Evolutionary conservation across 2,797 vertebrate genomes (phyloP).

Genomic region (Jordanella pulchra): DNA sequence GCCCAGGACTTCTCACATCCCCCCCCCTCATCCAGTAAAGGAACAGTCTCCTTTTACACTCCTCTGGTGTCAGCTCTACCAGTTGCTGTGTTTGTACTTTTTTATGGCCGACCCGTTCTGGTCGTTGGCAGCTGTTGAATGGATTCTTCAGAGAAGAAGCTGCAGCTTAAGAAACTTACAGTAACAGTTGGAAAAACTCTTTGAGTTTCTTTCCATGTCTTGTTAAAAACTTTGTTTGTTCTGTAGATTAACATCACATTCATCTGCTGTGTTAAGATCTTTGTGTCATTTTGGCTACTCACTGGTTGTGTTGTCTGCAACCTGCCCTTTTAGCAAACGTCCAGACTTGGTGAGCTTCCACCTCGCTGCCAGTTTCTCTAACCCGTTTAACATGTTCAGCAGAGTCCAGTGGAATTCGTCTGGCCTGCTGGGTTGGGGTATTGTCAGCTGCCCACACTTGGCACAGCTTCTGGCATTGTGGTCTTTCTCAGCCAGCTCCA

Average conservation of each 20-base stretch:
- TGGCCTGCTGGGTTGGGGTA: conserved; percentile 40
- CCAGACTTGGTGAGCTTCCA: not conserved
- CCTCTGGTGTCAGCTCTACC: conserved; percentile 63
- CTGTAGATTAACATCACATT: not conserved
- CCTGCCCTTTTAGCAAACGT: too few species aligned
- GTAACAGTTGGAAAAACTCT: not conserved
- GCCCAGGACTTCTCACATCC: conserved; percentile 74
- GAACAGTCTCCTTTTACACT: conserved; percentile 78
- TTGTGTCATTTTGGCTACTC: not conserved
- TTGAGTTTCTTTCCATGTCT: conserved; percentile 16
- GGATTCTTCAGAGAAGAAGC: conserved; percentile 38
- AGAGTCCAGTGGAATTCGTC: conserved; percentile 21
- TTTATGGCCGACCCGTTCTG: conserved; percentile 62
- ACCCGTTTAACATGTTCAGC: conserved; percentile 13
- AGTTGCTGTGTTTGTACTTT: conserved; percentile 82
- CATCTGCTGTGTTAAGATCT: not conserved
- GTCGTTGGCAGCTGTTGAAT: conserved; percentile 35
- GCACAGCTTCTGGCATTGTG: conserved; percentile 60
- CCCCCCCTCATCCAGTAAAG: conserved; percentile 79
- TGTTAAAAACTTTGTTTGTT: not conserved
- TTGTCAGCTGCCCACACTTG: conserved; percentile 63
- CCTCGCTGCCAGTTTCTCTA: conserved; percentile 9
- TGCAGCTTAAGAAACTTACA: conserved; percentile 25
- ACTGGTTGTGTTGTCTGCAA: not conserved
- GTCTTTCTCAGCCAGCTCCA: conserved; percentile 45